Evolutionary conservation across 2,113 vertebrate genomes (phyloP).

Genomic region (Ciconia boyciana): DNA sequence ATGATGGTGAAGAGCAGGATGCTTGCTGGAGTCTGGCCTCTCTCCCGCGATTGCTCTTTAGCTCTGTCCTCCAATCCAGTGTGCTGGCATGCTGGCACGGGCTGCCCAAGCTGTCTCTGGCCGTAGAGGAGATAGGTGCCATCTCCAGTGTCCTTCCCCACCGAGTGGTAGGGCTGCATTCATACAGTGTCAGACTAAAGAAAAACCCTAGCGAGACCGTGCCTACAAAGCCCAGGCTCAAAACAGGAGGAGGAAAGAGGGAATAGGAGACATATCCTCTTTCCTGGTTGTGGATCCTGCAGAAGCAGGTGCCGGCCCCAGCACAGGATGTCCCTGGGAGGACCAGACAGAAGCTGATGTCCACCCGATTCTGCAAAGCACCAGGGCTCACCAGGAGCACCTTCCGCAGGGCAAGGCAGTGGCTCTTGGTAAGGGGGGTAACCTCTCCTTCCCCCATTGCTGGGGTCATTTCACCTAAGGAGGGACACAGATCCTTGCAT

Average conservation of each 20-base stretch:
- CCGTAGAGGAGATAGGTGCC: neutral
- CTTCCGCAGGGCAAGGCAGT: neutral
- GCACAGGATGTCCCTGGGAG: rapidly evolving
- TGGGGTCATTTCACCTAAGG: neutral
- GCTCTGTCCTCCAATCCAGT: neutral
- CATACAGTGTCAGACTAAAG: neutral
- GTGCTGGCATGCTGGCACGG: rapidly evolving
- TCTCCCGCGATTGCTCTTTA: neutral
- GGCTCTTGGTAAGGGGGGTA: neutral
- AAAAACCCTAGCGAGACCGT: rapidly evolving
- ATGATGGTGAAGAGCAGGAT: neutral
- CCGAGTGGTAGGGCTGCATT: neutral
- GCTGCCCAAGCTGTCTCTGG: neutral
- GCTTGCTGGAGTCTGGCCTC: neutral
- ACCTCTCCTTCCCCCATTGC: neutral
- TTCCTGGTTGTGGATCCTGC: neutral
- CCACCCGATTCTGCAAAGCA: neutral
- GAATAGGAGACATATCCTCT: neutral
- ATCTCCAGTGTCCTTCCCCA: neutral
- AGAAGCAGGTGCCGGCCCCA: neutral
- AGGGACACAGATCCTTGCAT: neutral
- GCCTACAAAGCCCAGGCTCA: neutral
- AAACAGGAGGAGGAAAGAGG: neutral
- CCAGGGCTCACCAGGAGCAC: rapidly evolving
- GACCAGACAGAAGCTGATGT: neutral